Conservation (phyloP, 2,888 invertebrate species). For the Pristionchus fissidentatus region DNA sequence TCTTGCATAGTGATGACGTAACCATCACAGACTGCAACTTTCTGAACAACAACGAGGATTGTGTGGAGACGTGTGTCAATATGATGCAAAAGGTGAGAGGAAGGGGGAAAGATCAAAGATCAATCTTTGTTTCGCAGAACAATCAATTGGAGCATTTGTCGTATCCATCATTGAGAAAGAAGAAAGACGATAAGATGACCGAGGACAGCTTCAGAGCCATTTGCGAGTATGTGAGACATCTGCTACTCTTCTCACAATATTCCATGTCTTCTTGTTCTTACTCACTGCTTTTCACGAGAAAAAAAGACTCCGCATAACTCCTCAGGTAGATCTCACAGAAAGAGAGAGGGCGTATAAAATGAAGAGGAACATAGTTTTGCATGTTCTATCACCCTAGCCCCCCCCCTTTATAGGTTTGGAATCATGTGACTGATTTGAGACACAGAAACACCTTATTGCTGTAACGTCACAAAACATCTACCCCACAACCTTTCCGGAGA, state of each 20-base stretch:
- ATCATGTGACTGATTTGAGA: not conserved
- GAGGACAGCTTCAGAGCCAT: constrained; percentile 62
- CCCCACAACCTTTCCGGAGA: no score
- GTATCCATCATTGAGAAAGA: constrained; percentile 45
- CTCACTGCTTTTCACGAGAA: no score
- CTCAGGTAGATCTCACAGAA: no score
- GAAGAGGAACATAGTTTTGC: no score
- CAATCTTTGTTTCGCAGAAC: not conserved
- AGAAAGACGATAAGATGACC: constrained; percentile 51
- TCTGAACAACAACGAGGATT: constrained; percentile 15
- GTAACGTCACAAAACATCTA: not conserved
- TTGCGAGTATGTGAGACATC: constrained; percentile 67
- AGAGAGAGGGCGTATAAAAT: no score
- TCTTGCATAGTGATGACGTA: not conserved
- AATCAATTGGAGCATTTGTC: constrained; percentile 22
- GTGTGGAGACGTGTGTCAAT: constrained; percentile 22
- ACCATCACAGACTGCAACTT: not conserved
- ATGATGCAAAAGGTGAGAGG: constrained; percentile 27
- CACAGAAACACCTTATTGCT: not conserved
- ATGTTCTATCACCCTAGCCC: no score
- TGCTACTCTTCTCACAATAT: no score
- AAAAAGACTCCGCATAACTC: no score
- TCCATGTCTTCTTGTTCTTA: no score
- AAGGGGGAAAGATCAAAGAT: not conserved
- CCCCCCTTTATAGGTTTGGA: no score